A percentile compares a stretch with the other conserved stretches of the same genome.
Evolutionary conservation across 1,140 invertebrate species (phyloP).

Genomic region (Heliothis subflexa): DNA sequence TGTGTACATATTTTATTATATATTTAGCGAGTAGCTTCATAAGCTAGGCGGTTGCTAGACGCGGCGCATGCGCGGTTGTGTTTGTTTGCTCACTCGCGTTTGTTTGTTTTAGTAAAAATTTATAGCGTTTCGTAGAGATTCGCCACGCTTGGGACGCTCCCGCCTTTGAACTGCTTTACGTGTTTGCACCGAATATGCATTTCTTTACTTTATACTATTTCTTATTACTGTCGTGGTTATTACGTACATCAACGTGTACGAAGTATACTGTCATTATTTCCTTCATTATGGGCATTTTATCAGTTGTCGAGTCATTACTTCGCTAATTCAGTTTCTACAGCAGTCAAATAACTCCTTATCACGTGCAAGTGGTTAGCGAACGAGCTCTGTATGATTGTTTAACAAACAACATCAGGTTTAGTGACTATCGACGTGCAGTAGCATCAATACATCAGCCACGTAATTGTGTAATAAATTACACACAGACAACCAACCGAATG

Average conservation of each 20-base stretch:
- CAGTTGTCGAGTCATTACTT: slow-evolving; percentile 1
- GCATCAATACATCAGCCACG: slow-evolving; percentile 23
- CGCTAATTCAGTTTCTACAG: neutral
- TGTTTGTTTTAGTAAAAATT: slow-evolving; percentile 81
- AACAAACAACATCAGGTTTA: slow-evolving; percentile 11
- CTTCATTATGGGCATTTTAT: neutral
- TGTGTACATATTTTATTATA: slow-evolving; percentile 38
- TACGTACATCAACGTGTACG: neutral
- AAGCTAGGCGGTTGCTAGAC: slow-evolving; percentile 48
- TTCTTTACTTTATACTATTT: slow-evolving; percentile 45
- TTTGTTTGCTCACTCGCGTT: slow-evolving; percentile 67
- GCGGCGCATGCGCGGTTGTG: slow-evolving; percentile 61
- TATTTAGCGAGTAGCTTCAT: slow-evolving; percentile 49
- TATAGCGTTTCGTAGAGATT: slow-evolving; percentile 66
- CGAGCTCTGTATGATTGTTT: neutral
- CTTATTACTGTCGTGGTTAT: slow-evolving; percentile 18
- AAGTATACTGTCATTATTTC: neutral
- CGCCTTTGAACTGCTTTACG: slow-evolving; percentile 61
- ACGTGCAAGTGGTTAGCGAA: neutral
- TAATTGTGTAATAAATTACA: slow-evolving; percentile 34
- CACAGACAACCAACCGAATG: slow-evolving; percentile 27
- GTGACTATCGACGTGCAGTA: neutral
- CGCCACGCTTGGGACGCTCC: slow-evolving; percentile 49
- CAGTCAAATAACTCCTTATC: slow-evolving; percentile 2
- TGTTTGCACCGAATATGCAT: slow-evolving; percentile 55